Conservation (phyloP, 2,797 vertebrate species). For the Kryptopterus vitreolus region DNA sequence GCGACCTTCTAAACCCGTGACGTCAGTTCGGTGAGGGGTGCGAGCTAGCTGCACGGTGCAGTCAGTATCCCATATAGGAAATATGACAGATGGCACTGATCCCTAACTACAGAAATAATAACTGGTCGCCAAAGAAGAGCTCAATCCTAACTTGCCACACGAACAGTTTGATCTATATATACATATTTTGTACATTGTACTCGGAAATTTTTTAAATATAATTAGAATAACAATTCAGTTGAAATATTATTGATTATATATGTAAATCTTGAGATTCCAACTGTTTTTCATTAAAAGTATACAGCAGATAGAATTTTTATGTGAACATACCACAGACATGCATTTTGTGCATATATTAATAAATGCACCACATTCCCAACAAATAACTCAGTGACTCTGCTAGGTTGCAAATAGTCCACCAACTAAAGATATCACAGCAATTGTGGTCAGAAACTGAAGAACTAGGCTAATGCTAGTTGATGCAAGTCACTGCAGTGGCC, state of each 20-base stretch:
- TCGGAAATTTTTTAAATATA: too few relatives aligned
- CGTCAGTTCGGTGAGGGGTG: constrained; percentile 57
- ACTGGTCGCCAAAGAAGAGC: not conserved
- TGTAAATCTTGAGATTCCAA: not conserved
- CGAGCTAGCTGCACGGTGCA: constrained; percentile 11
- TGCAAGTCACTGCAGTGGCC: not conserved
- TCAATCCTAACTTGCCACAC: constrained; percentile 4
- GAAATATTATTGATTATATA: too few relatives aligned
- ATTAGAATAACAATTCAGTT: too few relatives aligned
- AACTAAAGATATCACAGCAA: not conserved
- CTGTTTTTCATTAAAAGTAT: too few relatives aligned
- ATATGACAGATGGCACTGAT: constrained; percentile 47
- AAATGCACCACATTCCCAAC: not conserved
- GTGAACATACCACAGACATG: not conserved
- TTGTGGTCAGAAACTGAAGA: not conserved
- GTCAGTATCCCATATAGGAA: constrained; percentile 47
- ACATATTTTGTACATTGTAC: not conserved
- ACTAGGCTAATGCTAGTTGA: constrained; percentile 1
- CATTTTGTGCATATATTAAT: not conserved
- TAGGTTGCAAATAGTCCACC: constrained; percentile 6
- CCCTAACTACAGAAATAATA: constrained; percentile 19
- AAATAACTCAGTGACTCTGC: not conserved
- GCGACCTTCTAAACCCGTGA: constrained; percentile 68
- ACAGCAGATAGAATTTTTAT: too few relatives aligned
- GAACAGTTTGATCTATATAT: not conserved